Conservation (phyloP, 2,888 invertebrate genomes). For the Pachydiplax longipennis region DNA sequence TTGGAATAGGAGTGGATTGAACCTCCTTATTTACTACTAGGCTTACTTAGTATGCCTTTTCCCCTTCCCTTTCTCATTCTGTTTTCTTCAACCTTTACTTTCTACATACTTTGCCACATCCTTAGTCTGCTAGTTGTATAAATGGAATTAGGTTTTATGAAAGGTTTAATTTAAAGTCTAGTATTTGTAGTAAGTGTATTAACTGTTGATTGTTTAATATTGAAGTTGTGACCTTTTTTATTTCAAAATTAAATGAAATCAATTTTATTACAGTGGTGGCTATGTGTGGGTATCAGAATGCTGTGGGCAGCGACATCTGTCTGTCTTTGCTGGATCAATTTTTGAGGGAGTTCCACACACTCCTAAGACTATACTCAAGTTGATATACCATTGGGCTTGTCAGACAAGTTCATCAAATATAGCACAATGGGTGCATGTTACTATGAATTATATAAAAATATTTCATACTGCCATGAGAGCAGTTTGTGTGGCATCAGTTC, state of each 20-base stretch:
- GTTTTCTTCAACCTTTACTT: too few species aligned
- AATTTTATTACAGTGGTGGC: slow-evolving; percentile 74
- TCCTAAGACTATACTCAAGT: slow-evolving; percentile 80
- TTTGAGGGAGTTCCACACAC: slow-evolving; percentile 87
- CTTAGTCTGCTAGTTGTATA: too few species aligned
- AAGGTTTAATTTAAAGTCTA: too few species aligned
- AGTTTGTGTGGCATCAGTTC: slow-evolving; percentile 80
- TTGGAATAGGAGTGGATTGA: too few species aligned
- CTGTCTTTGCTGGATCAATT: slow-evolving; percentile 85
- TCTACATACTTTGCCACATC: too few species aligned
- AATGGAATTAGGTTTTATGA: too few species aligned
- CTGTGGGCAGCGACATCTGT: slow-evolving; percentile 83
- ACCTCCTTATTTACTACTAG: too few species aligned
- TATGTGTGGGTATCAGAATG: slow-evolving; percentile 92
- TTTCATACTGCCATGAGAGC: slow-evolving; percentile 77
- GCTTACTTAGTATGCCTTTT: too few species aligned
- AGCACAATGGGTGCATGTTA: slow-evolving; percentile 84
- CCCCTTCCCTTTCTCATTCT: too few species aligned
- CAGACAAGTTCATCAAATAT: slow-evolving; percentile 90
- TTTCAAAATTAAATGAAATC: not conserved
- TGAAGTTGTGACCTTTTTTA: not conserved
- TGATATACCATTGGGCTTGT: slow-evolving; percentile 91
- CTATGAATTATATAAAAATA: slow-evolving; percentile 65
- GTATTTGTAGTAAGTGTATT: not conserved
- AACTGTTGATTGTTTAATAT: not conserved